Percentiles rank a stretch among this genome's conserved stretches.
Evolutionary conservation across 1,140 invertebrate species (phyloP).

Genomic region (Pseudomyrmex sp.): DNA sequence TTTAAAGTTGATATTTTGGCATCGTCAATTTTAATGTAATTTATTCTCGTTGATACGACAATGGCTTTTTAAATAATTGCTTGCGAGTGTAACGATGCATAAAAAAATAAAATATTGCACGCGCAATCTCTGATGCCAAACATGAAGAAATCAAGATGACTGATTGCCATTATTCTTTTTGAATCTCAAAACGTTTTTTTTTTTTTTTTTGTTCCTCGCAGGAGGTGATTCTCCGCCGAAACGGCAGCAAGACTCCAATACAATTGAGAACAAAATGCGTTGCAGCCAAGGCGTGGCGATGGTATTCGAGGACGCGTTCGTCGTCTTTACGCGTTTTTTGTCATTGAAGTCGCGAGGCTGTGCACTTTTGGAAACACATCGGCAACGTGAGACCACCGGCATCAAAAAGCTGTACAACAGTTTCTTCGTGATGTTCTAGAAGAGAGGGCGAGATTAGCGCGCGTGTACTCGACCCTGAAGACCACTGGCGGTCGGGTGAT

Average conservation of each 20-base stretch:
- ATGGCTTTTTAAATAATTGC: conserved; percentile 16
- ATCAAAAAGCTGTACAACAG: conserved; percentile 94
- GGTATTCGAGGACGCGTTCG: conserved; percentile 84
- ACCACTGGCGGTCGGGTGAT: conserved; percentile 65
- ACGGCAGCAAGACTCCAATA: conserved; percentile 37
- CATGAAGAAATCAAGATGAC: neutral
- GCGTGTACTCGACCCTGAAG: conserved; percentile 45
- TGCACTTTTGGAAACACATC: conserved; percentile 91
- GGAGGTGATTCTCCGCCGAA: conserved; percentile 33
- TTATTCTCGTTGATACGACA: neutral
- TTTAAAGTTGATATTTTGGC: neutral
- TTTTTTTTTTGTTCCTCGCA: conserved; percentile 18
- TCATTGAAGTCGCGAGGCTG: conserved; percentile 84
- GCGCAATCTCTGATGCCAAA: neutral
- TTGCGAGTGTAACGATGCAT: too few species aligned
- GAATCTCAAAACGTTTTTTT: neutral
- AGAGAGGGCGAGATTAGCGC: conserved; percentile 77
- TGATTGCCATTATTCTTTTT: neutral
- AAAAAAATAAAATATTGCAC: too few species aligned
- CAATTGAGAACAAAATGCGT: conserved; percentile 81
- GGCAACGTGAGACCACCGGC: conserved; percentile 92
- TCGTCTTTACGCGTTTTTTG: conserved; percentile 84
- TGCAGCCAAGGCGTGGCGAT: conserved; percentile 82
- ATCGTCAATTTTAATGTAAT: neutral
- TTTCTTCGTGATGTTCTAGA: conserved; percentile 93